Base-by-base conservation (phyloP, 1,140 invertebrate genomes). In the Arctopsyche grandis region DNA sequence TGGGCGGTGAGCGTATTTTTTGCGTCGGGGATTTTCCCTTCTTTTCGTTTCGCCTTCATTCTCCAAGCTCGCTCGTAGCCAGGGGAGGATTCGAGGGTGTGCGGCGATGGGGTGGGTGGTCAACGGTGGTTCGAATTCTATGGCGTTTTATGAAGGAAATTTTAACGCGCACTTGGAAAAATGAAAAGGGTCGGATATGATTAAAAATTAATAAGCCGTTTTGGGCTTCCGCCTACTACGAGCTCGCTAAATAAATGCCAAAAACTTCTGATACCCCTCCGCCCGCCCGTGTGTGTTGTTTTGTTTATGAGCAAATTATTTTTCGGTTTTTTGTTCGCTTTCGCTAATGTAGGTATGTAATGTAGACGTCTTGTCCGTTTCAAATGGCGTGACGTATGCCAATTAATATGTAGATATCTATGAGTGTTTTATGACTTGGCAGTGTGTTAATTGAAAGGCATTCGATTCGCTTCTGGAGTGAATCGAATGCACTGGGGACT, bases 141-240 rank as follows among this genome's bases (percentile, higher is more conserved):
- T 56, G 70, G 71, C 74, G 74, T 76, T 76, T 76, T 76, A 76
- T 76, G 74, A 76, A 76, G 75, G 80, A 77, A 77, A 82, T 77
- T 79, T 81, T 79, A 79, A 79, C 74, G 60, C 74, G 71, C 43
- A 79, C 70, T 76, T 76, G 71, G 75, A 80, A 80, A 80, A 80
- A 80, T 80, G 79, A 82, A 80, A 82, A 82, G 81, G 81, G 81
- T 82, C 58, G 78, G 79, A 80, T 80, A 77, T 80, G 77, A 82
- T 82, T 82, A 82, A 82, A 82, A 82, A 82, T 82, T 82, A 82
- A 82, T 82, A 80, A 82, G 81, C 75, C 81, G 73, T 82, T 71
- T 78, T 58, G 60, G 79, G 70, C 69, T 73, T 71, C 69, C 69
- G 60, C 75, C 38, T 29, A 73, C 73, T 21, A 56, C 26, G 44